Evolutionary conservation across 35 echinoderm and acorn worm genomes (phyloP).

Genomic region (Hemicentrotus pulcherrimus): DNA sequence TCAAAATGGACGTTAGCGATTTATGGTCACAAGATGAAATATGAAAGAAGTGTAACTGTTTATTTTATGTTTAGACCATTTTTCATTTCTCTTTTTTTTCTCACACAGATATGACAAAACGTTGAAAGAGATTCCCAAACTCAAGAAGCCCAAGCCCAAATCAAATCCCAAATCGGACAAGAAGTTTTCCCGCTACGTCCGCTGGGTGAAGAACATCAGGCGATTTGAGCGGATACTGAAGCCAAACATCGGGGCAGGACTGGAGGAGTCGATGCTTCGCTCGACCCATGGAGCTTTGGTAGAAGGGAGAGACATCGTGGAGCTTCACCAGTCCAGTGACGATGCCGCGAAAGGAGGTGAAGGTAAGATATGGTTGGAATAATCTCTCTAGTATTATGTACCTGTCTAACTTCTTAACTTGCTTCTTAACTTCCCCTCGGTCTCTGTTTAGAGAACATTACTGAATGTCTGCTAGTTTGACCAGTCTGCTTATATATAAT

Average conservation of each 20-base stretch:
- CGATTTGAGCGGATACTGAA: constrained; percentile 78
- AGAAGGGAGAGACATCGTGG: constrained; percentile 30
- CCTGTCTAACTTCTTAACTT: too few relatives aligned
- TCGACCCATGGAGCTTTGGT: not conserved
- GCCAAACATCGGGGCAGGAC: constrained; percentile 60
- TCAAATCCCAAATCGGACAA: constrained; percentile 45
- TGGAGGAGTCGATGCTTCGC: constrained; percentile 49
- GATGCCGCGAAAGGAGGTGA: not conserved
- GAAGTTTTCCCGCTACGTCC: constrained; percentile 65
- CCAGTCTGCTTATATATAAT: too few relatives aligned
- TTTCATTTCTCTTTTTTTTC: not conserved
- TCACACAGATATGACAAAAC: constrained; percentile 69
- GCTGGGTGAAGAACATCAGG: constrained; percentile 86
- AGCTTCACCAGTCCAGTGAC: not conserved
- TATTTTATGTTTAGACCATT: too few relatives aligned
- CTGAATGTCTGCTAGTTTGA: too few relatives aligned
- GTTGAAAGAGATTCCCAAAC: constrained; percentile 55
- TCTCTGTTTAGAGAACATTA: too few relatives aligned
- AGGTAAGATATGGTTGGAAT: not conserved
- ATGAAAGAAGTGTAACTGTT: too few relatives aligned
- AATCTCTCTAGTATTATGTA: too few relatives aligned
- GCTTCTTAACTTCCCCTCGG: too few relatives aligned
- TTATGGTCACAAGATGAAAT: too few relatives aligned
- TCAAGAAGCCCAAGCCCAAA: not conserved
- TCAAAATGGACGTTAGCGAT: too few relatives aligned